Evolutionary conservation across 2,888 invertebrate species (phyloP).

Genomic region (Dexiosoma caninum): DNA sequence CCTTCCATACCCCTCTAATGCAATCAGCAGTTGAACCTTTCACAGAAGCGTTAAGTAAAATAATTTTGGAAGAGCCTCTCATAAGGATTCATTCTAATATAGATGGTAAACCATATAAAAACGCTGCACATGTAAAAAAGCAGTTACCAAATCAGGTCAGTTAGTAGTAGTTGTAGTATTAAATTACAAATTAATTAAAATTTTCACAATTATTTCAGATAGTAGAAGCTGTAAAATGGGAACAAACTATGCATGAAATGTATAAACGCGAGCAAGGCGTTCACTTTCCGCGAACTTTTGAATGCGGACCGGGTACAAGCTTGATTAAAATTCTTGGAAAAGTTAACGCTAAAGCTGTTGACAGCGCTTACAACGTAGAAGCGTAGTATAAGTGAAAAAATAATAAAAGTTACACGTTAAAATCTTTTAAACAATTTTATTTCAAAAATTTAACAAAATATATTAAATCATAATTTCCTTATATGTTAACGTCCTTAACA

Average conservation of each 20-base stretch:
- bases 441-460: too few species aligned
- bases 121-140: constrained; percentile 79
- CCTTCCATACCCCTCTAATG: constrained; percentile 92
- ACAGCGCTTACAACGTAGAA: constrained; percentile 74
- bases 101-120: constrained; percentile 81
- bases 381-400: constrained; percentile 65
- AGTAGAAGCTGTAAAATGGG: constrained; percentile 91
- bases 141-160: constrained; percentile 82
- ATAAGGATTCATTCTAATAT: constrained; percentile 87
- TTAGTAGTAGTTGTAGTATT: constrained; percentile 67
- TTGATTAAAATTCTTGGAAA: constrained; percentile 87
- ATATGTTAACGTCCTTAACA: too few species aligned
- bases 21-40: constrained; percentile 84
- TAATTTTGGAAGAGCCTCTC: constrained; percentile 81
- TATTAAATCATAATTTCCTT: too few species aligned
- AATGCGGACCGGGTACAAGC: constrained; percentile 91
- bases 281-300: constrained; percentile 89
- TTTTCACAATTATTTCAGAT: constrained; percentile 78
- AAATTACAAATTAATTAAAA: too few species aligned
- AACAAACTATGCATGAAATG: constrained; percentile 90
- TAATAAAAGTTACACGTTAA: too few species aligned
- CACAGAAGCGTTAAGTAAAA: constrained; percentile 80
- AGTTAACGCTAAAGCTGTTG: constrained; percentile 91
- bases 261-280: constrained; percentile 84
- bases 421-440: too few species aligned